Evolutionary conservation across 2,797 vertebrate species (phyloP).

Genomic region (Mycteria americana): DNA sequence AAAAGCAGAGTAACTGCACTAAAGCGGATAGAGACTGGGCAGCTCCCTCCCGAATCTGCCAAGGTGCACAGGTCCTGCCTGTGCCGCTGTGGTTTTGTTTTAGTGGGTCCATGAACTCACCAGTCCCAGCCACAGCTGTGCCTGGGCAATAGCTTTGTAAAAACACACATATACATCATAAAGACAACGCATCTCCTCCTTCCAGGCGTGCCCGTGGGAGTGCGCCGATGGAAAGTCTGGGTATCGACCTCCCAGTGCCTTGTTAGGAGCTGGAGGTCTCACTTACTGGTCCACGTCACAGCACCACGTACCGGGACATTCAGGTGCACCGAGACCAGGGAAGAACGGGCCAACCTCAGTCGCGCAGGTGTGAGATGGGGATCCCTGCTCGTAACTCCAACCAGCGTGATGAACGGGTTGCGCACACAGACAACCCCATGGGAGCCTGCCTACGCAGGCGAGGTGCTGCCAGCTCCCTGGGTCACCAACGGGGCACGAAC

Average conservation of each 20-base stretch:
- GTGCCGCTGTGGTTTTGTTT: neutral
- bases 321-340: neutral
- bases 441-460: fast-evolving
- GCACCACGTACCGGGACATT: fast-evolving
- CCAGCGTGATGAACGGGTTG: fast-evolving
- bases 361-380: neutral
- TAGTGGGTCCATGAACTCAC: neutral
- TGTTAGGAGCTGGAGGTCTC: neutral
- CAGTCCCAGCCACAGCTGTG: neutral
- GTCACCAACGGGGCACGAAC: fast-evolving
- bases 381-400: neutral
- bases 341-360: neutral
- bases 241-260: neutral
- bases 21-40: neutral
- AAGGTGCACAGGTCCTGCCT: neutral
- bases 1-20: neutral
- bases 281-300: fast-evolving
- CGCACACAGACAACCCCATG: fast-evolving
- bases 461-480: neutral
- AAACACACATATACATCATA: neutral
- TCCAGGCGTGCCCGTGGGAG: neutral
- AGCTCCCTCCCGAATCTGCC: neutral
- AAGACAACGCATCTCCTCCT: neutral
- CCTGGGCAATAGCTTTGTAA: neutral
- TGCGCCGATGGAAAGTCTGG: neutral